Evolutionary conservation across 1,140 invertebrate genomes (phyloP).

Genomic region (Cyclargus thomasi): DNA sequence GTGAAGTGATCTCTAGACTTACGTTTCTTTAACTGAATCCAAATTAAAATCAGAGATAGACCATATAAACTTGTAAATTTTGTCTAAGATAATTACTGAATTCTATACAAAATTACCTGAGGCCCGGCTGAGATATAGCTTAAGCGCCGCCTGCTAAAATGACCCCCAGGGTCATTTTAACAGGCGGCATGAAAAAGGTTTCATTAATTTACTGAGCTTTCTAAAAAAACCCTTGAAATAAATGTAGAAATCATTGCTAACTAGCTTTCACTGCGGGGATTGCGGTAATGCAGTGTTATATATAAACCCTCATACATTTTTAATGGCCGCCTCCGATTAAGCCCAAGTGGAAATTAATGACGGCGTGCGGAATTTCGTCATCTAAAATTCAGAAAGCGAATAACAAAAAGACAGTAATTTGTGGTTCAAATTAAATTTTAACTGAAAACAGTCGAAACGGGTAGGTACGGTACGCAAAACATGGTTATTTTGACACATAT

Average conservation of each 20-base stretch:
- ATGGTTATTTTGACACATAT: neutral
- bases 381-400: slow-evolving; percentile 65
- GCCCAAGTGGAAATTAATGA: slow-evolving; percentile 41
- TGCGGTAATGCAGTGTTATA: slow-evolving; percentile 4
- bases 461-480: slow-evolving; percentile 37
- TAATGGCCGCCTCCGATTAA: slow-evolving; percentile 31
- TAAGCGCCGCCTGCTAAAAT: too few species aligned
- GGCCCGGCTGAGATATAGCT: too few species aligned
- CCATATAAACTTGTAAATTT: too few species aligned
- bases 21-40: too few species aligned
- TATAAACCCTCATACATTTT: slow-evolving; percentile 30
- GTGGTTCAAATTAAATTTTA: slow-evolving; percentile 66
- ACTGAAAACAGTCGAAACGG: slow-evolving; percentile 61
- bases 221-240: neutral
- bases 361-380: slow-evolving; percentile 38
- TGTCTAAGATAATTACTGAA: too few species aligned
- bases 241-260: neutral
- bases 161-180: too few species aligned
- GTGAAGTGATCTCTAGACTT: too few species aligned
- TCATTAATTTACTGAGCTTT: too few species aligned
- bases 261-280: neutral
- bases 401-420: slow-evolving; percentile 69
- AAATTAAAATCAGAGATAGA: too few species aligned
- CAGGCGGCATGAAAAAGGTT: too few species aligned
- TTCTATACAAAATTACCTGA: too few species aligned